These are phyloP conservation scores for Enteromius radiatus DNA, from an alignment of 2,797 vertebrate species.

Conservation along the genomic window DNA sequence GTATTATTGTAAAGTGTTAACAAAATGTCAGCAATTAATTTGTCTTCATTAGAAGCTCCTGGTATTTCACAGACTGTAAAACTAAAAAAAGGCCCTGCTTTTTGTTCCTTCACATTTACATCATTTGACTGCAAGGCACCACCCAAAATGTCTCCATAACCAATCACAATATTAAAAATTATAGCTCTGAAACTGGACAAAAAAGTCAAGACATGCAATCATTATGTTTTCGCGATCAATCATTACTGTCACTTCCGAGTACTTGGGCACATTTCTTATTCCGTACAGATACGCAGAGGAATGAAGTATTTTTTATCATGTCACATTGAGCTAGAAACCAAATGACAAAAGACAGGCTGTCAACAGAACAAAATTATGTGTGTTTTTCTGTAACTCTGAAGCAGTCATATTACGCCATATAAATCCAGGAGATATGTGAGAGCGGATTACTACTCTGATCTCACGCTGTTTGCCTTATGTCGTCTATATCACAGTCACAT, in stretches of 20 bases:
- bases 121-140: neutral
- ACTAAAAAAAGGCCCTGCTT: neutral
- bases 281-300: conserved; percentile 46
- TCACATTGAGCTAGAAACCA: conserved; percentile 46
- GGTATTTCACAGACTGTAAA: neutral
- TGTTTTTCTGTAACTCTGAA: conserved; percentile 33
- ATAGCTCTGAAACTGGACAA: neutral
- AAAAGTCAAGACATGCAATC: conserved; percentile 15
- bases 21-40: neutral
- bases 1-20: neutral
- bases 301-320: conserved; percentile 44
- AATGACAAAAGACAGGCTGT: conserved; percentile 39
- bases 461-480: conserved; percentile 20
- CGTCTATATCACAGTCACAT: conserved; percentile 1
- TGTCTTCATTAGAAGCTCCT: neutral
- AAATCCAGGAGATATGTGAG: conserved; percentile 27
- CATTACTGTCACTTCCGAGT: conserved; percentile 7
- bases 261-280: conserved; percentile 1
- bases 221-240: conserved; percentile 23
- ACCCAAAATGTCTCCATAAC: neutral
- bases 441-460: conserved; percentile 28
- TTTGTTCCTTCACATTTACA: neutral
- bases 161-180: conserved; percentile 10
- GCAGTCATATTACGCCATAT: conserved; percentile 19
- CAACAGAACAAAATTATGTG: conserved; percentile 35